Percentiles rank a stretch among this genome's conserved stretches.
phyloP scores from a whole-genome alignment of 2,797 vertebrate species.

The Bradypus variegatus region DNA sequence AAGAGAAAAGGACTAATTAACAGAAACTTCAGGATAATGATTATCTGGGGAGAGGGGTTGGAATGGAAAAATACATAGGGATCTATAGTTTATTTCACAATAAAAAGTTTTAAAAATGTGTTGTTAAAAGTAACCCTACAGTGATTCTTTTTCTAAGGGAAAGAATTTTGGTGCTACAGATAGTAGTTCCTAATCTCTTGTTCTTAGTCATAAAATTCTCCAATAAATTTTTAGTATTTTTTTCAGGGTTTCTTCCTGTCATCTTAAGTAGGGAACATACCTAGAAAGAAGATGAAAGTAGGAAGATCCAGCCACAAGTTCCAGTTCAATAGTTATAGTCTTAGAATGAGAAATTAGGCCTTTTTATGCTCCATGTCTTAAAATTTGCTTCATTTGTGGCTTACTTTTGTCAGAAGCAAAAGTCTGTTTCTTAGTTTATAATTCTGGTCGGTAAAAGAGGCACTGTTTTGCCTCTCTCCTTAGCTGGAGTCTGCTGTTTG shows the following conservation, averaged over 20 bases:
- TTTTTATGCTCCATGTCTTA: neutral
- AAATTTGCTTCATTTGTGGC: neutral
- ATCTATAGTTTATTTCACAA: neutral
- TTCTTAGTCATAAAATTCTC: conserved; percentile 28
- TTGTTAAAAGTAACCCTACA: neutral
- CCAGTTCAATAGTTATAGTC: neutral
- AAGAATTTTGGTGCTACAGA: conserved; percentile 13
- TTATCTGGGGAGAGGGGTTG: neutral
- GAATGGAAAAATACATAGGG: neutral
- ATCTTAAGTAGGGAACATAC: neutral
- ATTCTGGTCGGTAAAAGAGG: neutral
- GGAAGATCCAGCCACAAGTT: neutral
- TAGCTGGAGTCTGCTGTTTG: neutral
- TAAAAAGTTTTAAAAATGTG: neutral
- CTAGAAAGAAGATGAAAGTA: neutral
- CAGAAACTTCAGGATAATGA: neutral
- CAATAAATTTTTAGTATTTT: neutral
- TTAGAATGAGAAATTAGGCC: conserved; percentile 3
- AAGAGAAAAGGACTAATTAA: neutral
- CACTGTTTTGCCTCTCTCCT: neutral
- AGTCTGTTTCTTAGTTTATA: neutral
- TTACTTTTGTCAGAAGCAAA: neutral
- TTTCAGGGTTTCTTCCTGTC: neutral
- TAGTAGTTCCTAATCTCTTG: neutral
- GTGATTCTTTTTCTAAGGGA: conserved; percentile 10